Percentiles rank a stretch among this genome's conserved stretches.
Evolutionary conservation across 2,113 vertebrate species (phyloP).

Genomic region (Electrona antarctica): DNA sequence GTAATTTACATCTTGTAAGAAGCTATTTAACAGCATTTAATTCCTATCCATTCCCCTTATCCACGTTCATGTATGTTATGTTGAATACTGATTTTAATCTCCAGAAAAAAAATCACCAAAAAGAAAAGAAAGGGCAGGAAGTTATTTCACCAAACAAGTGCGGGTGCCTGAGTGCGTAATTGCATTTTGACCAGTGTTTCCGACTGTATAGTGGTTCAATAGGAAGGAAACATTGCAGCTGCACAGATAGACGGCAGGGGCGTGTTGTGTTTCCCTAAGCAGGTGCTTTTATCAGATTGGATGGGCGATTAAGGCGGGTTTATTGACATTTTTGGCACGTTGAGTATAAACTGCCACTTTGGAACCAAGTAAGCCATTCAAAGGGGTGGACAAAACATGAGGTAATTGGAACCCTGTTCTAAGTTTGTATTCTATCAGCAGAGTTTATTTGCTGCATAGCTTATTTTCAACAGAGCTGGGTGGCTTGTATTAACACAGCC

Average conservation of each 20-base stretch:
- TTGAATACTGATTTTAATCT: not conserved
- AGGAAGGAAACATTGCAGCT: slow-evolving; percentile 61
- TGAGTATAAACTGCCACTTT: slow-evolving; percentile 66
- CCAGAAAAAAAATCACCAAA: slow-evolving; percentile 19
- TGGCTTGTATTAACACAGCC: slow-evolving; percentile 43
- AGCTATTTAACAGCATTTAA: too few relatives aligned
- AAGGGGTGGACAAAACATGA: slow-evolving; percentile 45
- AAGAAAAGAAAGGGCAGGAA: slow-evolving; percentile 49
- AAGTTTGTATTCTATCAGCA: slow-evolving; percentile 24
- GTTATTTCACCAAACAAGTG: slow-evolving; percentile 45
- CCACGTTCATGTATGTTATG: not conserved
- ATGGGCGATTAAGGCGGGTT: slow-evolving; percentile 66
- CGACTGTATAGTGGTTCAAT: slow-evolving; percentile 39
- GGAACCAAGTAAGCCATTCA: slow-evolving; percentile 59
- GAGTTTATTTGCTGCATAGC: slow-evolving; percentile 49
- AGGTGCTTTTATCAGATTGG: slow-evolving; percentile 73
- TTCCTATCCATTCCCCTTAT: too few relatives aligned
- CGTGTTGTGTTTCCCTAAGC: slow-evolving; percentile 68
- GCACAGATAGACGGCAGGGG: slow-evolving; percentile 57
- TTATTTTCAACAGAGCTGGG: slow-evolving; percentile 45
- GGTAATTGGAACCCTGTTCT: slow-evolving; percentile 46
- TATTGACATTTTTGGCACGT: slow-evolving; percentile 75
- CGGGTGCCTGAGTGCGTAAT: slow-evolving; percentile 50
- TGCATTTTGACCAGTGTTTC: slow-evolving; percentile 52
- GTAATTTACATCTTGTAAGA: not conserved